Conservation (phyloP, 2,113 vertebrate genomes). For the Tenebrosternarchus preto region DNA sequence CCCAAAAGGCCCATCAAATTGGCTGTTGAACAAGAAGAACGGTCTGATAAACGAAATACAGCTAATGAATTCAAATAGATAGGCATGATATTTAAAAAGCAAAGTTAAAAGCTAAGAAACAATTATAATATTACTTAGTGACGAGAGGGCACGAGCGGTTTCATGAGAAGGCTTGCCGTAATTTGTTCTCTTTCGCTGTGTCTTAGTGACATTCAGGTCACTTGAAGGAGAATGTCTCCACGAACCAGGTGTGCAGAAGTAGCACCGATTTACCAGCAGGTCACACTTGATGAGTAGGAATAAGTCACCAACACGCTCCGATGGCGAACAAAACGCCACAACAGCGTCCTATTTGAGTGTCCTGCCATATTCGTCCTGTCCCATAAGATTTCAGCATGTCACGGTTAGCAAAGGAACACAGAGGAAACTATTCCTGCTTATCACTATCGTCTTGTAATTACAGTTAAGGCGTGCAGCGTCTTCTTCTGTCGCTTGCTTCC, state of each 20-base stretch:
- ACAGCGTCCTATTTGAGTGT: neutral
- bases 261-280: neutral
- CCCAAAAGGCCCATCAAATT: neutral
- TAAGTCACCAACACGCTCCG: neutral
- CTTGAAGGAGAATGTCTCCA: neutral
- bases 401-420: neutral
- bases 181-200: neutral
- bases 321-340: neutral
- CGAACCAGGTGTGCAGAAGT: neutral
- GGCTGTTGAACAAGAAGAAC: neutral
- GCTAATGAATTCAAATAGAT: neutral
- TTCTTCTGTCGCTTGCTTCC: neutral
- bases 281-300: neutral
- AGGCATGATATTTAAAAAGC: neutral
- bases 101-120: neutral
- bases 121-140: too few species aligned
- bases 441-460: neutral
- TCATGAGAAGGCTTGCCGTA: neutral
- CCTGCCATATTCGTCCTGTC: neutral
- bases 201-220: neutral
- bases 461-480: neutral
- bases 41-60: neutral
- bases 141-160: neutral
- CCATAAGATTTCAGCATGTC: neutral
- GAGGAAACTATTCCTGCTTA: neutral